Conservation (phyloP, 2,888 invertebrate species). For the Hypsopygia costalis region DNA sequence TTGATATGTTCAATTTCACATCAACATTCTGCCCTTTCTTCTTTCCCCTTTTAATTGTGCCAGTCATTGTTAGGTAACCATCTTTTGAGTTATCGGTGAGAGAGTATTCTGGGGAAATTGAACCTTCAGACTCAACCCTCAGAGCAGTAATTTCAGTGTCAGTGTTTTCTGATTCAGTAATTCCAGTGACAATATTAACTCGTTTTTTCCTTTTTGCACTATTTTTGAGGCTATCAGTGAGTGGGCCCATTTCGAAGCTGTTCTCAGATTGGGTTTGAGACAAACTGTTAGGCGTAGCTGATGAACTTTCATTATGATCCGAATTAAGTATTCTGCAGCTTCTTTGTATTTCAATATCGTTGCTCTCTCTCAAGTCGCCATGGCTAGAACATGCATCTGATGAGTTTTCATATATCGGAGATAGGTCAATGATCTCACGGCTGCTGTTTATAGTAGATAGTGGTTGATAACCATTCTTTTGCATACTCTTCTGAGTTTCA, state of each 20-base stretch:
- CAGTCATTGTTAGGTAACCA: slow-evolving; percentile 85
- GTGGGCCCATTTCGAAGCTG: slow-evolving; percentile 69
- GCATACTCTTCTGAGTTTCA: slow-evolving; percentile 32
- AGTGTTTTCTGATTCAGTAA: slow-evolving; percentile 56
- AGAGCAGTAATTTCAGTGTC: slow-evolving; percentile 65
- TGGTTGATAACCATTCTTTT: slow-evolving; percentile 67
- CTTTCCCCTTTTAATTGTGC: slow-evolving; percentile 86
- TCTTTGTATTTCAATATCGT: slow-evolving; percentile 56
- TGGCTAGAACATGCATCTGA: slow-evolving; percentile 76
- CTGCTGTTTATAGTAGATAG: slow-evolving; percentile 53
- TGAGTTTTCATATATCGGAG: slow-evolving; percentile 75
- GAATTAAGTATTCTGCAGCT: slow-evolving; percentile 52
- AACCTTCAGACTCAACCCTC: slow-evolving; percentile 67
- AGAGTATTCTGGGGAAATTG: slow-evolving; percentile 78
- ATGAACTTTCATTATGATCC: slow-evolving; percentile 60
- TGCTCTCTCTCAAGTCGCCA: slow-evolving; percentile 58
- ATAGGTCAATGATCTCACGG: slow-evolving; percentile 69
- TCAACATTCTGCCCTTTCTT: slow-evolving; percentile 87
- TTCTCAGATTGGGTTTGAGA: slow-evolving; percentile 75
- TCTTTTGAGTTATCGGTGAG: slow-evolving; percentile 76
- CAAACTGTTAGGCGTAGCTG: slow-evolving; percentile 64
- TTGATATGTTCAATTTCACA: slow-evolving; percentile 85
- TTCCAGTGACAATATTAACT: slow-evolving; percentile 82
- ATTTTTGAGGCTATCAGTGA: slow-evolving; percentile 67
- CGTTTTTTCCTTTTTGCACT: slow-evolving; percentile 80